A percentile compares a stretch with the other conserved stretches of the same genome.
These are phyloP conservation scores for Arion vulgaris DNA, from an alignment of 1,140 invertebrate species.

Conservation along the genomic window DNA sequence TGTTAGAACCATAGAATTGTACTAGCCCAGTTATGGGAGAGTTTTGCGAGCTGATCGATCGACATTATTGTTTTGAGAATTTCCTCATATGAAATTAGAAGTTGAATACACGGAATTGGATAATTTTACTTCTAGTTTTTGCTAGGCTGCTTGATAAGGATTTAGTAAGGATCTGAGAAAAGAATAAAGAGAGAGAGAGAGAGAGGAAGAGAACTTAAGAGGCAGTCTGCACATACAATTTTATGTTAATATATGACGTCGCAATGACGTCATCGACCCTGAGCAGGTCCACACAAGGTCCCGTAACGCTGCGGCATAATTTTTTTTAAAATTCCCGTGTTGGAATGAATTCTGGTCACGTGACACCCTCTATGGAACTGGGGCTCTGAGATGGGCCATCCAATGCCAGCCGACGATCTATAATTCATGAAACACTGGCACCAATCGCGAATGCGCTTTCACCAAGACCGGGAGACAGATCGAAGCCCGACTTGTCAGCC, in stretches of 20 bases:
- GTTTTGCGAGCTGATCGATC: neutral
- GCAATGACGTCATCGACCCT: slow-evolving; percentile 18
- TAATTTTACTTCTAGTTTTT: too few relatives aligned
- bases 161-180: neutral
- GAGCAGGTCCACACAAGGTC: slow-evolving; percentile 15
- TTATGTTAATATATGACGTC: slow-evolving; percentile 29
- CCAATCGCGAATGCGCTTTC: slow-evolving; percentile 19
- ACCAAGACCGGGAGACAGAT: slow-evolving; percentile 8
- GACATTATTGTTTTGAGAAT: neutral
- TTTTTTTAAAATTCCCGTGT: neutral
- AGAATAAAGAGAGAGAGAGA: neutral
- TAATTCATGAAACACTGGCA: slow-evolving; percentile 22
- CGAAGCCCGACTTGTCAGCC: slow-evolving; percentile 8
- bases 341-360: slow-evolving; percentile 19
- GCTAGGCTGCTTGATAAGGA: too few relatives aligned
- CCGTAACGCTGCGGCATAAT: slow-evolving; percentile 16
- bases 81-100: neutral
- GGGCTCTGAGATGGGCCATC: slow-evolving; percentile 10
- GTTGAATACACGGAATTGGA: too few relatives aligned
- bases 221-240: slow-evolving; percentile 4
- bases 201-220: neutral
- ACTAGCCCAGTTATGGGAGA: neutral
- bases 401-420: slow-evolving; percentile 25
- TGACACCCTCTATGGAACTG: slow-evolving; percentile 16
- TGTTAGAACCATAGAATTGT: neutral